These are phyloP conservation scores for Julus scanicus DNA, from an alignment of 2,888 invertebrate genomes.

Conservation along the genomic window DNA sequence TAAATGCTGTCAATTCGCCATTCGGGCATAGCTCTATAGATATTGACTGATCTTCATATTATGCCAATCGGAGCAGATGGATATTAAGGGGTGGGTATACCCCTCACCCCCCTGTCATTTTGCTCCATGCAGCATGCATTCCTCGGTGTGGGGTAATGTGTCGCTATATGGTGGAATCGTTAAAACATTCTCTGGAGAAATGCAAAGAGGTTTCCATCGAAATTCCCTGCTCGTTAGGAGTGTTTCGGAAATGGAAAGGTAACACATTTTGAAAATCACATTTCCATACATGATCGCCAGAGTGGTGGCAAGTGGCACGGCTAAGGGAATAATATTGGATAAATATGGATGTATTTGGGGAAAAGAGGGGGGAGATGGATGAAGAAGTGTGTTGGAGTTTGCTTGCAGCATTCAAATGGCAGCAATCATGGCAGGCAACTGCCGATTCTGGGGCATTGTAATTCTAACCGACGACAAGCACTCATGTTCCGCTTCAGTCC, in stretches of 20 bases:
- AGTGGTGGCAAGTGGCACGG: slow-evolving; percentile 26
- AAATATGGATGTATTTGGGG: slow-evolving; percentile 44
- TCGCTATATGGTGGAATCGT: background rate
- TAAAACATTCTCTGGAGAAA: slow-evolving; percentile 50
- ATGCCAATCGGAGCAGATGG: background rate
- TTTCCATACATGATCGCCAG: slow-evolving; percentile 49
- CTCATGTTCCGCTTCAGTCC: slow-evolving; percentile 22
- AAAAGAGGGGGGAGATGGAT: background rate
- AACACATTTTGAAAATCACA: slow-evolving; percentile 49
- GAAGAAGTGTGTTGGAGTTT: background rate
- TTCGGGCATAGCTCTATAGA: background rate
- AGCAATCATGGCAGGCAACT: slow-evolving; percentile 47
- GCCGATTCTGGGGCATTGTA: slow-evolving; percentile 1
- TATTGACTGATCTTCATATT: slow-evolving; percentile 48
- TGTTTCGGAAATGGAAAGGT: slow-evolving; percentile 44
- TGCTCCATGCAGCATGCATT: background rate
- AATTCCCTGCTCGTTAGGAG: slow-evolving; percentile 49
- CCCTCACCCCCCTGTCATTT: background rate
- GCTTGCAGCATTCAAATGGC: slow-evolving; percentile 37
- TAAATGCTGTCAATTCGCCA: slow-evolving; percentile 44
- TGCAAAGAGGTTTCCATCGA: slow-evolving; percentile 50
- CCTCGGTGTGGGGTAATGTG: background rate
- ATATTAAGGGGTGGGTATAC: background rate
- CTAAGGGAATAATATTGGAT: slow-evolving; percentile 18
- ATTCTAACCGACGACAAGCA: slow-evolving; percentile 22